phyloP scores from a whole-genome alignment of 2,797 vertebrate species.

The Nasua narica region DNA sequence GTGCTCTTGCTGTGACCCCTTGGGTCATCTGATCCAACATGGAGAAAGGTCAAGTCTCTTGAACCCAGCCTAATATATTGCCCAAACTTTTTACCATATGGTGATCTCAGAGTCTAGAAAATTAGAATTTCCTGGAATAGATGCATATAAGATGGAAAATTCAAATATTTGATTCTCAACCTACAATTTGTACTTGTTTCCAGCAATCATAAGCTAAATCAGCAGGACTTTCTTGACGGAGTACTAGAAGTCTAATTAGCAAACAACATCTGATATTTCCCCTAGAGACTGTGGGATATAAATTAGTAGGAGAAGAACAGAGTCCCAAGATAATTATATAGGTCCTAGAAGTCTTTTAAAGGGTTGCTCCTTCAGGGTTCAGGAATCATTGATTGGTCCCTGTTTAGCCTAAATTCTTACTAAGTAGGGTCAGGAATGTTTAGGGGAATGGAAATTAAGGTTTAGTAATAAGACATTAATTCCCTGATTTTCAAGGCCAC shows the following conservation, averaged over 20 bases:
- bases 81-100: background rate
- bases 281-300: background rate
- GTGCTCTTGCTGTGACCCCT: background rate
- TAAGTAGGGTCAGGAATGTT: background rate
- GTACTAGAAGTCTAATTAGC: conserved; percentile 29
- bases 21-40: background rate
- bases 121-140: background rate
- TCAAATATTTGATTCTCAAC: conserved; percentile 3
- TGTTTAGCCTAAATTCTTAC: conserved; percentile 29
- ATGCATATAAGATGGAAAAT: background rate
- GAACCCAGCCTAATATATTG: background rate
- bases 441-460: background rate
- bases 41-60: background rate
- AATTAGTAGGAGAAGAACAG: background rate
- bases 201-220: background rate
- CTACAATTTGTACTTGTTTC: background rate
- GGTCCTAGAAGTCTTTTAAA: conserved; percentile 17
- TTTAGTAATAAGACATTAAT: background rate
- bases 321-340: conserved; percentile 26
- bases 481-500: background rate
- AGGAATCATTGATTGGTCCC: background rate
- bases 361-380: conserved; percentile 12
- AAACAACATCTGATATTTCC: conserved; percentile 30
- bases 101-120: conserved; percentile 2
- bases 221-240: conserved; percentile 32